Evolutionary conservation across 2,888 invertebrate genomes (phyloP).

Genomic region (Cantharis flavilabris): DNA sequence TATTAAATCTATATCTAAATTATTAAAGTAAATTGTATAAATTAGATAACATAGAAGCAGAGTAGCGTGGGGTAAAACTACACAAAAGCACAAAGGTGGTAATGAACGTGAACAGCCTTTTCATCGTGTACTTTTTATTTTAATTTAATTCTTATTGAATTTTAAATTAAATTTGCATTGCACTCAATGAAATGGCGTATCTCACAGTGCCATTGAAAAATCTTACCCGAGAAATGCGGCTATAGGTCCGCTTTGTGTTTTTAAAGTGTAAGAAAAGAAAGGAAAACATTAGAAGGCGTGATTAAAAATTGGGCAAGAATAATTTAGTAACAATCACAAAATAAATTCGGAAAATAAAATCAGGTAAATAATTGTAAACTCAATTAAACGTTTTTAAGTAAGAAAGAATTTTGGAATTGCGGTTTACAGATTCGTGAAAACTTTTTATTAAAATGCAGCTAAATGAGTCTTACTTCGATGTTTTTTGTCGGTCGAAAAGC

Average conservation of each 20-base stretch:
- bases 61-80: conserved; percentile 20
- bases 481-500: conserved; percentile 67
- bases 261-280: conserved; percentile 48
- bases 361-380: background rate
- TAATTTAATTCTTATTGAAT: background rate
- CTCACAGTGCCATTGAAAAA: conserved; percentile 31
- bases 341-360: background rate
- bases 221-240: conserved; percentile 50
- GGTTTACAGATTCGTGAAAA: background rate
- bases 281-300: conserved; percentile 44
- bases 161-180: background rate
- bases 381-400: background rate
- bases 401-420: background rate
- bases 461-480: conserved; percentile 59
- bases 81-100: conserved; percentile 29
- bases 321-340: background rate
- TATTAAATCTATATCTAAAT: background rate
- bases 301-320: conserved; percentile 1
- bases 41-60: conserved; percentile 6
- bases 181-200: conserved; percentile 17
- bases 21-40: background rate
- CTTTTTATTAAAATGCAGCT: background rate
- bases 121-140: background rate
- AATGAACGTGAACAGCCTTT: conserved; percentile 18
- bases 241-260: conserved; percentile 52